A percentile compares a stretch with the other conserved stretches of the same genome.
These are phyloP conservation scores for Amazonetta brasiliensis DNA, from an alignment of 2,797 vertebrate genomes.

Conservation along the genomic window DNA sequence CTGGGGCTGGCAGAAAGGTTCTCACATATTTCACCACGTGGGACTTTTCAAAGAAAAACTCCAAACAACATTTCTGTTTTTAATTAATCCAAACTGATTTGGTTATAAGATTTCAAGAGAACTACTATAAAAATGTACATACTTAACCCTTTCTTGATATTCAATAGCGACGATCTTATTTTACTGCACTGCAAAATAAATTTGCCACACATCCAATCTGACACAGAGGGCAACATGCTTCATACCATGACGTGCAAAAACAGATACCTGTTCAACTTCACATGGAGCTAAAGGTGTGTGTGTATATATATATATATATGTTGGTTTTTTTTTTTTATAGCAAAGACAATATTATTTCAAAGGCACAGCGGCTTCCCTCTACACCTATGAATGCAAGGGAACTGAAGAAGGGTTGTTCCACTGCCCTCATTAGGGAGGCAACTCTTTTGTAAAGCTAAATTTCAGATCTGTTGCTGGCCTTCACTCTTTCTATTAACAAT, in stretches of 20 bases:
- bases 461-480: neutral
- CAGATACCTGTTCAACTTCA: neutral
- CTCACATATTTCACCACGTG: neutral
- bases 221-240: neutral
- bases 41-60: constrained; percentile 43
- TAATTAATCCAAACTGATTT: constrained; percentile 26
- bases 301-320: too few relatives aligned
- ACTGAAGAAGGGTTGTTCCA: neutral
- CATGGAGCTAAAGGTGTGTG: neutral
- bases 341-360: neutral
- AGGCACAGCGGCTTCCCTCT: neutral
- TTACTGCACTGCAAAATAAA: neutral
- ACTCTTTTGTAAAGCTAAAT: neutral
- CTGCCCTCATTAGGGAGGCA: neutral
- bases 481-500: neutral
- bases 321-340: neutral
- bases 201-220: neutral
- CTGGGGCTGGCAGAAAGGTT: neutral
- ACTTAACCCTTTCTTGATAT: neutral
- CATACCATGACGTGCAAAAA: neutral
- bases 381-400: neutral
- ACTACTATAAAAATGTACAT: neutral
- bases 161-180: neutral
- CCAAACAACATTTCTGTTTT: constrained; percentile 9
- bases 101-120: constrained; percentile 4